Evolutionary conservation across 2,888 invertebrate species (phyloP), one percentile per base, ranked within the genome.

Genomic region (Gisinianus flammeolus): DNA sequence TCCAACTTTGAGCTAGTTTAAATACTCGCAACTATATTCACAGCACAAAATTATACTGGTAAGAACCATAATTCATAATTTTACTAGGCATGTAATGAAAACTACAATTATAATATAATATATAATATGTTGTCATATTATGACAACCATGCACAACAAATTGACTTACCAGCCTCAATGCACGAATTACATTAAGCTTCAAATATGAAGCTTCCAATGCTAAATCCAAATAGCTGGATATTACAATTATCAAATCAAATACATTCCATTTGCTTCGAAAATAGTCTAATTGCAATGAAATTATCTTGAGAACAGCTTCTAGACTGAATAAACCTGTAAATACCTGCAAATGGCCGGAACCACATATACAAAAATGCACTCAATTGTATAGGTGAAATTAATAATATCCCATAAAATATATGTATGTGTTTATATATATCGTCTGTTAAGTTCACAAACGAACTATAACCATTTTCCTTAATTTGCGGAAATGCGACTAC

Each of bases 1-100:
- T 94, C 97, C 97, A 97, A 62, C 96, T 96, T 88, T 97, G 97
- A 82, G 97, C 97, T 86, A 97, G 90, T 87, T 97, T 96, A 87
- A 97, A 90, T 81, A 97, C 96, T 85, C 97, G 91, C 86, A 96
- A 89, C 95, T 95, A 28, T n/a, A n/a, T n/a, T n/a, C n/a, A n/a
- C n/a, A n/a, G n/a, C n/a, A n/a, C n/a, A n/a, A n/a, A n/a, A 12
- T 8, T 62, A 3, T 24, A 67, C 26, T 28, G 30, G 30, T 26
- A 12, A 67, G 19, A 30, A 67, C 30, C 30, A 67, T 28, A 24
- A 26, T 64, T 16, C n/a, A 26, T 22, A 64, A n/a, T 56, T 56
- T 56, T n/a, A n/a, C n/a, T n/a, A n/a, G n/a, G n/a, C n/a, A n/a
- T n/a, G n/a, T n/a, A 26, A 24, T 24, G 16, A 24, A 64, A 64